These are phyloP conservation scores for Haliclona indistincta DNA, from an alignment of 37 sponge, comb jelly and placozoan species.

Conservation along the genomic window DNA sequence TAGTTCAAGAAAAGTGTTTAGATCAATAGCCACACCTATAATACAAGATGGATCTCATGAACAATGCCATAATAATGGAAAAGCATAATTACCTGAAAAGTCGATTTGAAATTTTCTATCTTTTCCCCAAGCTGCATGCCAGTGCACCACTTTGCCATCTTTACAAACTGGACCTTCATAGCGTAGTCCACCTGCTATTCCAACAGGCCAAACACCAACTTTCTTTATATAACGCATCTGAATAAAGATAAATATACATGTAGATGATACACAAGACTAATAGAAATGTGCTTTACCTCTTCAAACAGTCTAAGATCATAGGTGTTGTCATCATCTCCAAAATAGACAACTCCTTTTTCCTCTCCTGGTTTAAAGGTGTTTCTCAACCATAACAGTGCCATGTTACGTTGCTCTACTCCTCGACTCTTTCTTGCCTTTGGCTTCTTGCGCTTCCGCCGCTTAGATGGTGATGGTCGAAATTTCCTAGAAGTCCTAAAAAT, in stretches of 20 bases:
- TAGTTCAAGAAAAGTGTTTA: constrained; percentile 39
- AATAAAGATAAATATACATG: no score
- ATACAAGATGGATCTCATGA: background rate
- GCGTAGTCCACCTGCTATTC: constrained; percentile 67
- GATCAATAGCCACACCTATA: constrained; percentile 79
- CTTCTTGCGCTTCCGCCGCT: constrained; percentile 48
- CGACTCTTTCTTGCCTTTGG: constrained; percentile 69
- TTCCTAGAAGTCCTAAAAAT: constrained; percentile 25
- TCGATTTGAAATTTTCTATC: constrained; percentile 75
- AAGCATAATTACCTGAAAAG: constrained; percentile 57
- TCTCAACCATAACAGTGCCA: constrained; percentile 71
- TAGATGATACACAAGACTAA: no score
- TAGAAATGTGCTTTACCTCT: no score
- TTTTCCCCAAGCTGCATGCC: constrained; percentile 66
- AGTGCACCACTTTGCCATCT: constrained; percentile 64
- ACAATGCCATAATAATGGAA: background rate
- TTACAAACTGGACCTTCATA: constrained; percentile 85
- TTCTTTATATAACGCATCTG: constrained; percentile 73
- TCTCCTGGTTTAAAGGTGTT: no score
- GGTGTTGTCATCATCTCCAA: constrained; percentile 97
- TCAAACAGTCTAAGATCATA: constrained; percentile 88
- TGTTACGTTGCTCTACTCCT: constrained; percentile 92
- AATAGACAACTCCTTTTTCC: constrained; percentile 95
- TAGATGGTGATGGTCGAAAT: no score
- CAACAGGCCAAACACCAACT: constrained; percentile 87